Base-by-base conservation (phyloP, 2,888 invertebrate genomes). In the Ceraclea dissimilis region DNA sequence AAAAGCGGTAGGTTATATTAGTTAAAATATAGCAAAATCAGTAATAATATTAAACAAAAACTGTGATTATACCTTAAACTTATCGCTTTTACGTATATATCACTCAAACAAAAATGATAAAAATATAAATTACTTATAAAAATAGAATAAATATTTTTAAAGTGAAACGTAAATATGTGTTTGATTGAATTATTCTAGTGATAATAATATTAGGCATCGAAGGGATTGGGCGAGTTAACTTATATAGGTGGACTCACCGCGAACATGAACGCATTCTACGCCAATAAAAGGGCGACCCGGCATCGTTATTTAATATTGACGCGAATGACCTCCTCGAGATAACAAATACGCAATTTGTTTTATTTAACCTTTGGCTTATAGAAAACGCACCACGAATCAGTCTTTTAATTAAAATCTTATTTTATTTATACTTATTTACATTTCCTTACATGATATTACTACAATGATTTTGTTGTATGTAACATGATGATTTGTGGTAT, bases 151-250 rank as follows among this genome's bases (percentile, higher is more conserved):
- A 46, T 20, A 46, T 5, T 46, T 18, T 46, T 39, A 39, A 39
- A 39, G n/a, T n/a, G 16, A 39, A n/a, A 39, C 2, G 39, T 39
- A 8, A 39, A 39, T 39, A 39, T 16, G 39, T 39, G 26, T 39
- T 8, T 39, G 31, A 39, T 39, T 39, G n/a, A 16, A 8, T 39
- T n/a, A 39, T n/a, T n/a, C 8, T 39, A 8, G 13, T 39, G 8
- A 8, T 16, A 39, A 8, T 39, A 39, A 46, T 20, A 19, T 46
- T 43, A 43, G n/a, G 21, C 18, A 52, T 53, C 48, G 53, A 53
- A 53, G 53, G 53, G 53, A 53, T 34, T 53, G 53, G 53, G 53
- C 47, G 53, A 53, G 48, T 17, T 8, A 8, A 16, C 4, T 26
- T 26, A 26, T n/a, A n/a, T n/a, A 16, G 4, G 16, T 16, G 19